Base-by-base conservation (phyloP, 2,113 vertebrate genomes). In the Camarhynchus parvulus region DNA sequence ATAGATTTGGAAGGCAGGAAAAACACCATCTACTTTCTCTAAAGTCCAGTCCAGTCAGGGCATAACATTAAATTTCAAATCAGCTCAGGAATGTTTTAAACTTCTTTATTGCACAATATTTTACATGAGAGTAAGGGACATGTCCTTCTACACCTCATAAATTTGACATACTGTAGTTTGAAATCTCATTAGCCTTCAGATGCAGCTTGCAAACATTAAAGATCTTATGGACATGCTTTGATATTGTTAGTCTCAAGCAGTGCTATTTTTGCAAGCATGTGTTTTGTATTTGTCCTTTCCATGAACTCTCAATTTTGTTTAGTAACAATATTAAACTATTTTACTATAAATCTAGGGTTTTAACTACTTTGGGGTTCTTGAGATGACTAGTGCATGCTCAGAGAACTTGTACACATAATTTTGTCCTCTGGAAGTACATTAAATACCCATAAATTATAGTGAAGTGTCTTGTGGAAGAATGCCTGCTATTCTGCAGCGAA, bases 71-170 rank as follows among this genome's bases (percentile, higher is more conserved):
- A 70, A 75, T 72, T 96, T 95, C 63, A 87, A 46, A 89, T 75
- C 80, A 75, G 46, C 49, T 50, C 81, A 75, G 55, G 86, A 95
- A 91, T 84, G 66, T 89, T 93, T 84, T 52, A 62, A 94, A 37
- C 58, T 81, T 85, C 50, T 92, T 96, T 96, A 93, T 68, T 83
- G 80, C 70, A 44, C 82, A 92, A 80, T 96, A 96, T 90, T 92
- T 92, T 80, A 77, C 35, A 62, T 53, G 53, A 76, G 73, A 49
- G 44, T 95, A 94, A 94, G 83, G 91, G 47, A 92, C 20, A 59
- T 89, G 67, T 97, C 73, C 58, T 95, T 92, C 66, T 74, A 83
- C 96, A 96, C 95, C 95, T 96, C 90, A 72, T 96, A 96, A 97
- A 97, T 61, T 80, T 87, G 90, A 87, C 74, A 76, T 87, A 94